Percentiles rank a stretch among this genome's conserved stretches.
These are phyloP conservation scores for Calliphora vomitoria DNA, from an alignment of 2,888 invertebrate species.

Conservation along the genomic window DNA sequence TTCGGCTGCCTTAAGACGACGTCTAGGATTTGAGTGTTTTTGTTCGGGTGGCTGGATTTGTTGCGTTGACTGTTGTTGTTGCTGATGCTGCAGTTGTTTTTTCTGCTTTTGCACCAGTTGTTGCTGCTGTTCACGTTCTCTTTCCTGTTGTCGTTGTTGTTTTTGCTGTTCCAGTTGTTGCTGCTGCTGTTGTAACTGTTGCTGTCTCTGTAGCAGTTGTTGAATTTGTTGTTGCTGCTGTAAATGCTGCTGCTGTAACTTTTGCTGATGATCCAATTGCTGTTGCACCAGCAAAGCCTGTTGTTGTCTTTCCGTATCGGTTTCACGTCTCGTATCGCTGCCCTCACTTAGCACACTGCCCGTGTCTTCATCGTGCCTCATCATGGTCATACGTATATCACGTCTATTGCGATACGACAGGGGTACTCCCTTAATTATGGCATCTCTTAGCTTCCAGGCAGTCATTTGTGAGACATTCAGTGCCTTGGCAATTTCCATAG, in stretches of 20 bases:
- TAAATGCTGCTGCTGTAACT: conserved; percentile 74
- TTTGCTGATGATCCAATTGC: conserved; percentile 72
- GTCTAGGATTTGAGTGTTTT: conserved; percentile 78
- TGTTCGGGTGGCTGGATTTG: conserved; percentile 55
- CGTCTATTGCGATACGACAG: conserved; percentile 83
- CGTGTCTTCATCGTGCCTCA: conserved; percentile 55
- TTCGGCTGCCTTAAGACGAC: conserved; percentile 82
- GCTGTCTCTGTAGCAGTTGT: conserved; percentile 70
- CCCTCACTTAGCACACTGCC: conserved; percentile 52
- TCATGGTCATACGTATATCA: conserved; percentile 71
- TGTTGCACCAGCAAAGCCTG: conserved; percentile 66
- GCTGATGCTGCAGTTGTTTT: conserved; percentile 35
- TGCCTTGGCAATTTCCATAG: conserved; percentile 84
- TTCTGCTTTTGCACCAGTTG: conserved; percentile 71
- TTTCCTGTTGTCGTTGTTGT: conserved; percentile 75
- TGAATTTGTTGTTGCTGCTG: conserved; percentile 74
- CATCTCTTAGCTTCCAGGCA: conserved; percentile 84
- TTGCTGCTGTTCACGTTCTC: conserved; percentile 76
- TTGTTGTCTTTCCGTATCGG: conserved; percentile 59
- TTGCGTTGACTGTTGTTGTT: conserved; percentile 32
- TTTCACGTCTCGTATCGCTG: conserved; percentile 58
- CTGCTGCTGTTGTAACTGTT: conserved; percentile 74
- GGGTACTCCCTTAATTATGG: conserved; percentile 83
- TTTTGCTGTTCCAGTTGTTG: conserved; percentile 74
- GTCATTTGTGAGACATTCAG: conserved; percentile 84